Conservation (phyloP, 2,888 invertebrate species). For the Hirudinaria manillensis region DNA sequence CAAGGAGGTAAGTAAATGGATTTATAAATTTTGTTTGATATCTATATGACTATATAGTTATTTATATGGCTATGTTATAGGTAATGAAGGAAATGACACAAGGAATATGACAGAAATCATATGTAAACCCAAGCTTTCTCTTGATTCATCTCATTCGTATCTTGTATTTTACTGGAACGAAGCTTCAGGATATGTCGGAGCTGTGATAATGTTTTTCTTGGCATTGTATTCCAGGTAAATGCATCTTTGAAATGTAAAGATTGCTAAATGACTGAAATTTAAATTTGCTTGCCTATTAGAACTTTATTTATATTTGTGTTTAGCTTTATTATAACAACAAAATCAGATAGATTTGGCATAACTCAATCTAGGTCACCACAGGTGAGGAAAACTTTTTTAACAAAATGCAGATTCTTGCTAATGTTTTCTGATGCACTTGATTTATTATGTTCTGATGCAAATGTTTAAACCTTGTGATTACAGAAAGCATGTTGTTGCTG, state of each 20-base stretch:
- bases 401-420: not conserved
- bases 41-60: not conserved
- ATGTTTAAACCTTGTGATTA: not conserved
- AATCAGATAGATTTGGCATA: slow-evolving; percentile 9
- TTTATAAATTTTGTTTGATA: not conserved
- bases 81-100: not conserved
- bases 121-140: not conserved
- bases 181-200: slow-evolving; percentile 54
- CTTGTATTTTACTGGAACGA: slow-evolving; percentile 43
- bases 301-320: not conserved
- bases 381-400: not conserved
- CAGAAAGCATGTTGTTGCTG: slow-evolving; percentile 33
- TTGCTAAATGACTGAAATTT: not conserved
- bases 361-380: not conserved
- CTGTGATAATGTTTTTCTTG: slow-evolving; percentile 53
- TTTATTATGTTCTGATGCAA: not conserved
- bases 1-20: slow-evolving; percentile 2
- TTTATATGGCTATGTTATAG: not conserved
- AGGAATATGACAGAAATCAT: not conserved
- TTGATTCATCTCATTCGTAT: not conserved
- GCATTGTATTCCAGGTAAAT: slow-evolving; percentile 51
- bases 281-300: not conserved
- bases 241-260: not conserved
- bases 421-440: not conserved
- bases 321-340: slow-evolving; percentile 9